phyloP scores from a whole-genome alignment of 2,113 vertebrate species.

The Sula dactylatra region DNA sequence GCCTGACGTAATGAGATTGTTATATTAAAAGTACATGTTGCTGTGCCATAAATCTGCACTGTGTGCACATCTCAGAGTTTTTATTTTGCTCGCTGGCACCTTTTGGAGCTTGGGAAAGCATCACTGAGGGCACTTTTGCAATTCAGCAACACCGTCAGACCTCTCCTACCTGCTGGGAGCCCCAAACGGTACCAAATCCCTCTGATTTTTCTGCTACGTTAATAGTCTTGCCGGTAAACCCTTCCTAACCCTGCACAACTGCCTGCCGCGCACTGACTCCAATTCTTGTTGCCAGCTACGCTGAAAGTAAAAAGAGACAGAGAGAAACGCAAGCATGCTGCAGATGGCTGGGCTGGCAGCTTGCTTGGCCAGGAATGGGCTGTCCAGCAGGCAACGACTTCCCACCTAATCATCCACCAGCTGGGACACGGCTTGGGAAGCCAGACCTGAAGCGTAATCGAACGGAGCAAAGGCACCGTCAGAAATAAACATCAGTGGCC shows the following conservation, averaged over 20 bases:
- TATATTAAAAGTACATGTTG: neutral
- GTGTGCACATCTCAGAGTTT: neutral
- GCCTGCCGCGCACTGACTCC: accelerated
- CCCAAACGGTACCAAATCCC: neutral
- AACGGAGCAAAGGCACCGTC: neutral
- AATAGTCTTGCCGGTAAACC: neutral
- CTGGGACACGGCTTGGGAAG: neutral
- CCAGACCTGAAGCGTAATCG: neutral
- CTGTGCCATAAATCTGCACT: neutral
- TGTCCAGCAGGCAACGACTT: neutral
- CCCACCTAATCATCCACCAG: neutral
- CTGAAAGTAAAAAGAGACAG: neutral
- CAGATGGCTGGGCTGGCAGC: neutral
- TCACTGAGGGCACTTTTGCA: neutral
- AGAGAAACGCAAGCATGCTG: accelerated
- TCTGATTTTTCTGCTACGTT: neutral
- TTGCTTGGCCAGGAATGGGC: neutral
- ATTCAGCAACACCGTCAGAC: neutral
- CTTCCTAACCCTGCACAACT: neutral
- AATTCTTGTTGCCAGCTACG: neutral
- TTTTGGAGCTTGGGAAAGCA: neutral
- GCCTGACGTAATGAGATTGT: neutral
- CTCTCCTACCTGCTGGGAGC: neutral
- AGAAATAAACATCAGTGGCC: neutral
- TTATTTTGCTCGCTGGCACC: neutral